phyloP scores from a whole-genome alignment of 2,113 vertebrate species.

The Panthera uncia region DNA sequence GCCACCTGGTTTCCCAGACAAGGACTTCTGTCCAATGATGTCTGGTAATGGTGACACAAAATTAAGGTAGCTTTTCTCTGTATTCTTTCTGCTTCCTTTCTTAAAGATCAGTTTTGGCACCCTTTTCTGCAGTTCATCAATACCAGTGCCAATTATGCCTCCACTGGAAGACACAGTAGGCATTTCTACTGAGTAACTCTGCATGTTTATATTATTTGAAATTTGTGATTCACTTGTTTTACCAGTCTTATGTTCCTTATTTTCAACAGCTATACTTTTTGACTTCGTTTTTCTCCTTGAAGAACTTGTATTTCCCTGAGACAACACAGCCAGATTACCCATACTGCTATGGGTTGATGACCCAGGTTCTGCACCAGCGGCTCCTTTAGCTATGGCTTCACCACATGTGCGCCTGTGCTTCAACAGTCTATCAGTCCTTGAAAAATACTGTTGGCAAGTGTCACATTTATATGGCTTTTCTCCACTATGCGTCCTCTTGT shows the following conservation, averaged over 20 bases:
- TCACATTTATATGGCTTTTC: conserved; percentile 99
- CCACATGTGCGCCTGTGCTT: conserved; percentile 99
- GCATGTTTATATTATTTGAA: conserved; percentile 87
- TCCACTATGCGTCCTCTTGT: conserved; percentile 99
- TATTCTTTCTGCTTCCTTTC: conserved; percentile 92
- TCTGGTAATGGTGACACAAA: conserved; percentile 88
- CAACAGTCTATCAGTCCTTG: conserved; percentile 98
- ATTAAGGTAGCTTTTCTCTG: conserved; percentile 92
- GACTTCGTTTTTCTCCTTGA: conserved; percentile 96
- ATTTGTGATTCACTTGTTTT: conserved; percentile 89
- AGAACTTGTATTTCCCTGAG: conserved; percentile 97
- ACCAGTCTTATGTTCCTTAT: conserved; percentile 91
- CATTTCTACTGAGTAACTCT: conserved; percentile 93
- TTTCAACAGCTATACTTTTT: conserved; percentile 90
- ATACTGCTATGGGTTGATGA: conserved; percentile 88
- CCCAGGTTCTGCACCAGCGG: conserved; percentile 89
- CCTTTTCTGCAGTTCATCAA: conserved; percentile 91
- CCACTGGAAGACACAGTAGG: conserved; percentile 90
- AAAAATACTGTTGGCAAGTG: conserved; percentile 99
- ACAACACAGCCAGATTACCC: conserved; percentile 90
- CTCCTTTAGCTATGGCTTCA: conserved; percentile 97
- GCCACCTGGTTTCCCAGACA: conserved; percentile 90
- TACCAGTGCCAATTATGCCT: conserved; percentile 86
- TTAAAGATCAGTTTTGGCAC: conserved; percentile 95
- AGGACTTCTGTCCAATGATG: conserved; percentile 90